A percentile compares a stretch with the other conserved stretches of the same genome.
These are phyloP conservation scores for Cyphomyrmex costatus DNA, from an alignment of 1,140 invertebrate genomes.

Conservation along the genomic window DNA sequence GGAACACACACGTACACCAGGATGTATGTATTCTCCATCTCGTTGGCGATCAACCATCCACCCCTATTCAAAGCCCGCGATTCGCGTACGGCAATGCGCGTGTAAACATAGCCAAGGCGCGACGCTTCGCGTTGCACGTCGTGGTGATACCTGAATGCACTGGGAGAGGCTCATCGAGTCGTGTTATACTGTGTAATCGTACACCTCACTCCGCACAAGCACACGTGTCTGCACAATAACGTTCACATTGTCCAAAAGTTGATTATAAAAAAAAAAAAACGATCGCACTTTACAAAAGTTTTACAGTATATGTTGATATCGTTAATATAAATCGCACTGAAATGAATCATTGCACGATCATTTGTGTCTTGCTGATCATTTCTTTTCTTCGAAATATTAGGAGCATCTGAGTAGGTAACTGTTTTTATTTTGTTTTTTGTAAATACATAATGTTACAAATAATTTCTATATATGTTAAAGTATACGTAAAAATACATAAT, in stretches of 20 bases:
- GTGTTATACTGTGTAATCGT: slow-evolving; percentile 72
- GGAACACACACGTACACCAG: slow-evolving; percentile 31
- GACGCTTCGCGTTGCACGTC: slow-evolving; percentile 30
- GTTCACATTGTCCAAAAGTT: slow-evolving; percentile 3
- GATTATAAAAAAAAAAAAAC: neutral
- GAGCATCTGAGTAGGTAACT: no score
- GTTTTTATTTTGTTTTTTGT: no score
- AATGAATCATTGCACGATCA: neutral
- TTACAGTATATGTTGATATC: neutral
- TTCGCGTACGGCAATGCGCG: slow-evolving; percentile 20
- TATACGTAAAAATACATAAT: no score
- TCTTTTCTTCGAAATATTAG: no score
- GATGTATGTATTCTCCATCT: slow-evolving; percentile 34
- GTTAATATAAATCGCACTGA: neutral
- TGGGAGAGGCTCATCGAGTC: slow-evolving; percentile 60
- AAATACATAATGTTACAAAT: no score
- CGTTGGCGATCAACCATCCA: slow-evolving; percentile 41
- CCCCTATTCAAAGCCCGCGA: slow-evolving; percentile 35
- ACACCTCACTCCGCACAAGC: slow-evolving; percentile 50
- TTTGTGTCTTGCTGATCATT: no score
- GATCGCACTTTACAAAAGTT: neutral
- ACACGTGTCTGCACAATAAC: neutral
- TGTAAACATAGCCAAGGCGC: slow-evolving; percentile 53
- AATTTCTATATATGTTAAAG: no score
- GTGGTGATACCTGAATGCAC: slow-evolving; percentile 37